These are phyloP conservation scores for Reinhardtius hippoglossoides DNA, from an alignment of 2,113 vertebrate genomes.

Conservation along the genomic window DNA sequence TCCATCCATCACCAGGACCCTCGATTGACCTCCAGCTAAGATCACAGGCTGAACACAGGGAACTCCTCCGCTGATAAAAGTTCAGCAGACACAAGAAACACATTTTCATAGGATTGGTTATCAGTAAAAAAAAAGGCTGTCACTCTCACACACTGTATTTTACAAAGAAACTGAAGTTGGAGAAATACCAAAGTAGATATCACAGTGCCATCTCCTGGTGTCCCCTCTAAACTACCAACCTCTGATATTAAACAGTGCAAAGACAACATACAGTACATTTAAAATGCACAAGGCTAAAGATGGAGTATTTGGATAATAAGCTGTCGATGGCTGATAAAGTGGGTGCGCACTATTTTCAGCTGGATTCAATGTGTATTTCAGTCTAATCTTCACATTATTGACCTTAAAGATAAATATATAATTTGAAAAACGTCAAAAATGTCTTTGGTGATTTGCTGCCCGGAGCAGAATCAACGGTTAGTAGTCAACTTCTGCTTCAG, in stretches of 20 bases:
- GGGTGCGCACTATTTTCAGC: background rate
- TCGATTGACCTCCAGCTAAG: background rate
- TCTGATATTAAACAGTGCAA: background rate
- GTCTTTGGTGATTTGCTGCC: background rate
- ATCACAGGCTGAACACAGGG: slow-evolving; percentile 5
- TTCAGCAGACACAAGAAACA: background rate
- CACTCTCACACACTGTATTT: slow-evolving; percentile 20
- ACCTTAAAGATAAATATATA: background rate
- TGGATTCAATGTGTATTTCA: background rate
- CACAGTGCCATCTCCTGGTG: slow-evolving; percentile 75
- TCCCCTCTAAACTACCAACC: slow-evolving; percentile 36
- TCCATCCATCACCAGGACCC: background rate
- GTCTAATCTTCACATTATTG: background rate
- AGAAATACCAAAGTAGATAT: slow-evolving; percentile 35
- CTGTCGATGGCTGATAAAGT: background rate
- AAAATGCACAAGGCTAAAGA: background rate
- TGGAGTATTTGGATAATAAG: background rate
- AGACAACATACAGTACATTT: background rate
- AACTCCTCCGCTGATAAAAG: slow-evolving; percentile 1
- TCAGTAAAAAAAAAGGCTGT: background rate
- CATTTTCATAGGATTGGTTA: background rate
- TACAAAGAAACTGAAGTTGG: slow-evolving; percentile 28
- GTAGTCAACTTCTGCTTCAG: slow-evolving; percentile 26
- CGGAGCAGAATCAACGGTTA: background rate
- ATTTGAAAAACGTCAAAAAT: background rate